Percentiles rank a stretch among this genome's conserved stretches.
Conservation (phyloP, 2,888 invertebrate genomes). For the Lathronympha strigana region DNA sequence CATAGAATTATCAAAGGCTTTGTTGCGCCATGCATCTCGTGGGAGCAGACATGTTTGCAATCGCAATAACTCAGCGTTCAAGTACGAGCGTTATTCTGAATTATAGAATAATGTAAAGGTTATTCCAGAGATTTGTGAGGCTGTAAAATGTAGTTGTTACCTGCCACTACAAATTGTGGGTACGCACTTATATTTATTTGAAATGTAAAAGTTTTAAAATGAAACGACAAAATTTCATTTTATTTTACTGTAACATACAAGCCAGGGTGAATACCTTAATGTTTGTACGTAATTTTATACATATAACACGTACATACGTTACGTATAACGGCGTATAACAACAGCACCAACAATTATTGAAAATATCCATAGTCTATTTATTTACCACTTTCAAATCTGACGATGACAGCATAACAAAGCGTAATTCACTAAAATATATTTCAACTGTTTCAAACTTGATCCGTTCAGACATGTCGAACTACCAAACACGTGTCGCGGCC, state of each 20-base stretch:
- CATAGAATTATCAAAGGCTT: constrained; percentile 47
- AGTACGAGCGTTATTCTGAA: constrained; percentile 25
- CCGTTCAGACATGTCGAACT: constrained; percentile 43
- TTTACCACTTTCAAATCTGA: no score
- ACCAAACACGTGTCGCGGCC: constrained; percentile 73
- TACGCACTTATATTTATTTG: neutral
- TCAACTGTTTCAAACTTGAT: constrained; percentile 17
- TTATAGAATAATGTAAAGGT: constrained; percentile 29
- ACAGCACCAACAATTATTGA: no score
- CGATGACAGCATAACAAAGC: constrained; percentile 1
- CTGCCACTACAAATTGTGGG: neutral
- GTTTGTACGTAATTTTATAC: no score
- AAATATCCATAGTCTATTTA: no score
- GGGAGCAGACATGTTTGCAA: constrained; percentile 35
- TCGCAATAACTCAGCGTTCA: constrained; percentile 26
- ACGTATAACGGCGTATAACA: no score
- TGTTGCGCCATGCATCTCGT: constrained; percentile 41
- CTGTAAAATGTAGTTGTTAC: neutral
- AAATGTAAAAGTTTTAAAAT: neutral
- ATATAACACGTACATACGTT: no score
- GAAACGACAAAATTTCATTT: no score
- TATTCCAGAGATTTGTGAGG: constrained; percentile 11
- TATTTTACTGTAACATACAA: neutral
- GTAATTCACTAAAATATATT: neutral
- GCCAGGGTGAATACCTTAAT: no score